A percentile compares a stretch with the other conserved stretches of the same genome.
These are phyloP conservation scores for Trachurus trachurus DNA, from an alignment of 2,797 vertebrate genomes.

Conservation along the genomic window DNA sequence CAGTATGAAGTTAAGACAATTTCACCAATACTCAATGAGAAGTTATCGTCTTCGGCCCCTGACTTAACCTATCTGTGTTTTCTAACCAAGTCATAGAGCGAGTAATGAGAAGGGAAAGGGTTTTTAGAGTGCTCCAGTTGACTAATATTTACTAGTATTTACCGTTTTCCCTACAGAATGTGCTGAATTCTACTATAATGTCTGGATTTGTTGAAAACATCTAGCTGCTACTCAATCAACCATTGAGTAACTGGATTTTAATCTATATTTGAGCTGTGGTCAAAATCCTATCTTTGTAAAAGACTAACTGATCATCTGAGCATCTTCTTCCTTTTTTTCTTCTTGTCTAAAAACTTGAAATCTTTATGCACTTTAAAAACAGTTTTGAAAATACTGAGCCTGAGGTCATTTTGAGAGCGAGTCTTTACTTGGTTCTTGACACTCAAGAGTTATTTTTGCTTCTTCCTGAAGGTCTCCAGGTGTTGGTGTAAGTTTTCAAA, in stretches of 20 bases:
- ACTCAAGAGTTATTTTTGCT: neutral
- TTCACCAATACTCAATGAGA: too few relatives aligned
- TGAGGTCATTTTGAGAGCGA: neutral
- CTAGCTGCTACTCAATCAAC: too few relatives aligned
- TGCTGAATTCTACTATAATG: neutral
- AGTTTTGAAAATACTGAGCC: neutral
- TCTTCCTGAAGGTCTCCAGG: constrained; percentile 15
- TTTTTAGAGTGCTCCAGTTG: neutral
- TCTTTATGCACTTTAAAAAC: neutral
- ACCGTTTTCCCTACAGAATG: neutral
- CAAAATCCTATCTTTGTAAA: neutral
- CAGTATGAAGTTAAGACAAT: too few relatives aligned
- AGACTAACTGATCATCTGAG: too few relatives aligned
- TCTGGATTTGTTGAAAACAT: neutral
- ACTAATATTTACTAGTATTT: neutral
- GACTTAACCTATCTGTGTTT: neutral
- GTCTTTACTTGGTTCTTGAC: neutral
- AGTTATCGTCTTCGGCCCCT: too few relatives aligned
- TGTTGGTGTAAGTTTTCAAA: constrained; percentile 27
- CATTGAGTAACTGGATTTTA: too few relatives aligned
- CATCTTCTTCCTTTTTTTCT: too few relatives aligned
- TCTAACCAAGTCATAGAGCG: neutral
- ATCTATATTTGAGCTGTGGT: neutral
- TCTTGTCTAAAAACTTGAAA: neutral
- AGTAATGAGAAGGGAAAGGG: neutral